Conservation (phyloP, 2,888 invertebrate species). For the Amiota communis region DNA sequence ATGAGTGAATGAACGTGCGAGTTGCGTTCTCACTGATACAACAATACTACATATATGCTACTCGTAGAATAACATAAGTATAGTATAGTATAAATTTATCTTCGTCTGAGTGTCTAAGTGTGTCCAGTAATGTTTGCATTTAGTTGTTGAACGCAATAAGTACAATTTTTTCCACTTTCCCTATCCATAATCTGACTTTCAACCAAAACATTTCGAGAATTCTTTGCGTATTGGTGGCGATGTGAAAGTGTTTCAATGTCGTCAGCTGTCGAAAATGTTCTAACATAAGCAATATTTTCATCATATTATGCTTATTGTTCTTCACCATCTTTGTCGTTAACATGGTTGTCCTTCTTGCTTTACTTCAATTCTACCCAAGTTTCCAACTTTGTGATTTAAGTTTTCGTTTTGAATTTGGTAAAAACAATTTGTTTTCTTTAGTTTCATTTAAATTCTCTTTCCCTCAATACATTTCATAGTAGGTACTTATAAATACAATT, state of each 20-base stretch:
- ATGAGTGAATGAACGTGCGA: neutral
- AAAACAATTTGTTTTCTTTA: constrained; percentile 5
- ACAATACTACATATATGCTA: constrained; percentile 27
- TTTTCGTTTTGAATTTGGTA: constrained; percentile 21
- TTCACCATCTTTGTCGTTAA: neutral
- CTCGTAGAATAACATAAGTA: constrained; percentile 20
- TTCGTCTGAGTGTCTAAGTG: neutral
- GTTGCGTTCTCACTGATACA: constrained; percentile 16
- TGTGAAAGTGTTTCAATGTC: constrained; percentile 3
- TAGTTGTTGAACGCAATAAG: neutral
- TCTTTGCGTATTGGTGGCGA: neutral
- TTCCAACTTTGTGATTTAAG: neutral
- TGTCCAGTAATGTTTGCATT: constrained; percentile 19
- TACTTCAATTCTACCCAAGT: neutral
- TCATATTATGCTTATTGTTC: constrained; percentile 26
- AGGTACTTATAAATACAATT: too few species aligned
- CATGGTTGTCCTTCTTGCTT: neutral
- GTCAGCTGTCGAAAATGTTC: constrained; percentile 28
- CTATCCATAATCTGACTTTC: too few species aligned
- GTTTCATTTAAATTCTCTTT: too few species aligned
- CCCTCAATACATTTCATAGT: neutral
- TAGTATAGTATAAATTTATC: neutral
- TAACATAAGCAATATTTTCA: constrained; percentile 9
- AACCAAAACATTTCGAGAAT: neutral
- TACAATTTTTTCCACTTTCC: constrained; percentile 10